These are phyloP conservation scores for Dastarcus helophoroides DNA, from an alignment of 2,888 invertebrate genomes.

Conservation along the genomic window DNA sequence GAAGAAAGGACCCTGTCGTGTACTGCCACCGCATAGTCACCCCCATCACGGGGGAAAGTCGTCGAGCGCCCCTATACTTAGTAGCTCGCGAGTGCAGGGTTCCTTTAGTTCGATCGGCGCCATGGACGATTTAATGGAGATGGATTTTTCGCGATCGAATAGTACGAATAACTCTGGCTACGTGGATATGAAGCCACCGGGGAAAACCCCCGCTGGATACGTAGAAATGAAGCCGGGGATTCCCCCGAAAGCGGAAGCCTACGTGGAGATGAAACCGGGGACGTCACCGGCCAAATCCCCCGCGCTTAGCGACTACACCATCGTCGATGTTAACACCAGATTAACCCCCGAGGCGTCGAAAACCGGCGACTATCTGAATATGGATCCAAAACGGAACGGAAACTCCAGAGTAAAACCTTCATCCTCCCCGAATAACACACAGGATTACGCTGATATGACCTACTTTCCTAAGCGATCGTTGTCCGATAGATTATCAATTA, in stretches of 20 bases:
- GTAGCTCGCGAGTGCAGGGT: conserved; percentile 36
- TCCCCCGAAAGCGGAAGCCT: conserved; percentile 25
- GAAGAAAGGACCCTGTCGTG: conserved; percentile 36
- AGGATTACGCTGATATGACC: conserved; percentile 8
- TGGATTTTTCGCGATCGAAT: conserved; percentile 48
- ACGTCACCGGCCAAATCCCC: conserved; percentile 29
- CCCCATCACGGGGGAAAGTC: conserved; percentile 43
- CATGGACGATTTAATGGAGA: conserved; percentile 74
- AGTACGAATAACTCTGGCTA: conserved; percentile 36
- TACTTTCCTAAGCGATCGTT: conserved; percentile 8
- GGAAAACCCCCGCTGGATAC: conserved; percentile 31
- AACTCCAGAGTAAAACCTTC: conserved; percentile 4
- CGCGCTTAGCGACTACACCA: conserved; percentile 7
- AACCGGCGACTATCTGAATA: conserved; percentile 34
- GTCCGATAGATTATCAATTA: no score
- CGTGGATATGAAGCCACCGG: conserved; percentile 49
- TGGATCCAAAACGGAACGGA: conserved; percentile 21
- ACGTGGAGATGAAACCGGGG: conserved; percentile 48
- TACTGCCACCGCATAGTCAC: conserved; percentile 25
- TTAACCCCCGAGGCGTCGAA: conserved; percentile 5
- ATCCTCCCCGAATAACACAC: conserved; percentile 18
- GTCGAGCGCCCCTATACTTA: conserved; percentile 56
- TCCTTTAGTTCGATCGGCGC: conserved; percentile 43
- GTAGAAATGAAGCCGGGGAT: conserved; percentile 37
- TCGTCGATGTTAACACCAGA: conserved; percentile 9